Base-by-base conservation (phyloP, 2,888 invertebrate genomes). In the Amiota minor region DNA sequence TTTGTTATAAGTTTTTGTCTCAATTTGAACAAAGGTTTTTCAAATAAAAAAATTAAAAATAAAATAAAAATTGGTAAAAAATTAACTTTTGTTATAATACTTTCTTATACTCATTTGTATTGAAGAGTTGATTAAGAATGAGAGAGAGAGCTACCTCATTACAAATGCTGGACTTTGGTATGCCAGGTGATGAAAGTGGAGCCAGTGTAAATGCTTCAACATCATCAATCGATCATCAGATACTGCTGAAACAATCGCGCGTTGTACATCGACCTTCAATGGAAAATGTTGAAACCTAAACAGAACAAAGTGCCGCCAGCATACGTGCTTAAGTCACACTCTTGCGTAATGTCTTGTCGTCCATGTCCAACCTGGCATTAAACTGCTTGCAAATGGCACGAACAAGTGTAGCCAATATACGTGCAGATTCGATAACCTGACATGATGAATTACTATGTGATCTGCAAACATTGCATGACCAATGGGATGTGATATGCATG, bases 271-370 rank as follows among this genome's bases (percentile, higher is more conserved):
- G 20, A 90, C 89, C 86, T 53, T 68, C 83, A 50, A 88, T 83
- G 78, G 79, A 86, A 61, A 88, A 81, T 74, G 88, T 83, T 23
- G 87, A 87, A 81, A 90, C 90, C 1, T 73, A 89, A 59, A 90
- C 90, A 1, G 90, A 90, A 59, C 89, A 88, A 55, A 95, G 94
- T 86, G 92, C 94, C 84, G 93, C 93, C 72, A 92, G 92, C 8
- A 93, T 94, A 72, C 92, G 92, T 86, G 91, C 92, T 74, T 93
- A 94, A 84, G 92, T 93, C 75, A 93, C 93, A 77, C 92, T 92
- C 81, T 89, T 94, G 74, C 78, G 12, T 35, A 81, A 35, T 68
- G 77, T 45, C 72, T 70, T 93, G 73, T 76, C 89, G 55, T 91
- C 91, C 80, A 88, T 93, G 81, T 91, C 91, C 62, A 89, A 90